Percentiles rank a stretch among this genome's conserved stretches.
phyloP scores from a whole-genome alignment of 2,888 invertebrate genomes.

The Hypomecis punctinalis region DNA sequence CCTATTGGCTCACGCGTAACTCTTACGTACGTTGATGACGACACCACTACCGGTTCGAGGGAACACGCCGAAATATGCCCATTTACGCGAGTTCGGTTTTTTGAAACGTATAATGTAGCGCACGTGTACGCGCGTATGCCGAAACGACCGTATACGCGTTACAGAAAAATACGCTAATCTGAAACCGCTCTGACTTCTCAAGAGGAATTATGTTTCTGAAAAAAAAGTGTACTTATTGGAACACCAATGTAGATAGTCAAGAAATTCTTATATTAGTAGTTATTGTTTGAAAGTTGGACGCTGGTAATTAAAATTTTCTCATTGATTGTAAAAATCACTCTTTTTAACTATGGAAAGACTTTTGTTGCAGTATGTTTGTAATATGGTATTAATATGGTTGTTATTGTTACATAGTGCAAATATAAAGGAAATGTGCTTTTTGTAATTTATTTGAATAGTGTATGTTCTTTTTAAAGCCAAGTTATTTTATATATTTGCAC shows the following conservation, averaged over 20 bases:
- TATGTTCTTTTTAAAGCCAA: not conserved
- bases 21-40: too few species aligned
- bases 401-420: constrained; percentile 43
- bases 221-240: not conserved
- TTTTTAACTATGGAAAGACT: constrained; percentile 55
- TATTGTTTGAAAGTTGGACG: constrained; percentile 32
- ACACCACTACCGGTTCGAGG: too few species aligned
- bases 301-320: constrained; percentile 47
- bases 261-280: not conserved
- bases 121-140: too few species aligned
- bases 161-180: too few species aligned
- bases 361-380: constrained; percentile 39
- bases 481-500: constrained; percentile 13
- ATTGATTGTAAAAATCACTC: constrained; percentile 64
- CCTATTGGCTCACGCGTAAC: too few species aligned
- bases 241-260: not conserved
- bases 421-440: not conserved
- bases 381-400: constrained; percentile 36
- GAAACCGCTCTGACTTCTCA: too few species aligned
- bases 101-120: too few species aligned
- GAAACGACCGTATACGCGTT: too few species aligned
- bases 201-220: too few species aligned
- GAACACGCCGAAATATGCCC: too few species aligned
- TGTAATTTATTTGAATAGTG: not conserved
- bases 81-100: too few species aligned